Base-by-base conservation (phyloP, 2,113 vertebrate genomes). In the Bungarus multicinctus region DNA sequence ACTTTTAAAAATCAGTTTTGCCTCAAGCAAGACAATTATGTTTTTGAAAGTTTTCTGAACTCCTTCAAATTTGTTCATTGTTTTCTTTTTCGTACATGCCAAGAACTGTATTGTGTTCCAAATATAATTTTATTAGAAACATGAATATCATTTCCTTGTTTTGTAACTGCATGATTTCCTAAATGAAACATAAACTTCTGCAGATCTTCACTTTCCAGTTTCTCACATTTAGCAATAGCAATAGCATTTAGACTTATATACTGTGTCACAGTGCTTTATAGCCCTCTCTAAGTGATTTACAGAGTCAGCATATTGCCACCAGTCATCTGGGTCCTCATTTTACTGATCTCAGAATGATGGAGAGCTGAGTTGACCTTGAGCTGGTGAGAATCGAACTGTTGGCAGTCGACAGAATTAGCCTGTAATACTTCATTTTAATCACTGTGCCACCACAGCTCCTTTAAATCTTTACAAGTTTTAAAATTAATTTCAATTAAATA, bases 21-120 rank as follows among this genome's bases (percentile, higher is more conserved):
- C 45, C 57, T 93, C 47, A 92, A 91, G 23, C 22, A 39, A 18
- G 87, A 90, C 1, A 88, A 94, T 89, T 93, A 18, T 2, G 0
- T 89, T 91, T 87, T 10, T 45, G 47, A 27, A 47, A 43, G 14
- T 91, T 91, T 92, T 52, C n/a, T 34, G 20, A 94, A 91, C 10
- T 12, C 14, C 93, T 94, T 22, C 34, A 47, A 87, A 22, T 89
- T 93, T n/a, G n/a, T n/a, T 43, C 18, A 30, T 57, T 53, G 52
- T 93, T 95, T 93, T 86, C 52, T 92, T 89, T 95, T 93, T 93
- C 87, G 94, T 91, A 52, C 6, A 64, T 92, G 45, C n/a, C n/a
- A 88, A 92, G 50, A 30, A 89, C 5, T 87, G 25, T 89, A 55
- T 91, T 95, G 89, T 91, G 64, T 93, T 95, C 58, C 85, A 88